Percentiles rank a stretch among this genome's conserved stretches.
Evolutionary conservation across 2,113 vertebrate genomes (phyloP).

Genomic region (Platysternon megacephalum): DNA sequence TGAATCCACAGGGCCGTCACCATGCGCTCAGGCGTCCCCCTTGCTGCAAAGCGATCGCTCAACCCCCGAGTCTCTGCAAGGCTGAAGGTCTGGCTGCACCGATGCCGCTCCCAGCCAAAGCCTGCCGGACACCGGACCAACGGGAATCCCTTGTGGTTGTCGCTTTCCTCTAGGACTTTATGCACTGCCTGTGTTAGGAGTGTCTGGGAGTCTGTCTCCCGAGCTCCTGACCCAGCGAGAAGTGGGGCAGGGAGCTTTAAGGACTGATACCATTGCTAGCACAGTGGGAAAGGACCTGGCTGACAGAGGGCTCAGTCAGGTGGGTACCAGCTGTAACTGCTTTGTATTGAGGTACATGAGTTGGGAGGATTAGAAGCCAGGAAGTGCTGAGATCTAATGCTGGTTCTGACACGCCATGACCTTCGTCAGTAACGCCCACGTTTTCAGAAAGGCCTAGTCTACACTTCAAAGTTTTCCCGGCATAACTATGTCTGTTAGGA

Average conservation of each 20-base stretch:
- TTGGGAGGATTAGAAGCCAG: not conserved
- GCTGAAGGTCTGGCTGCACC: not conserved
- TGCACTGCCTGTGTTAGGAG: not conserved
- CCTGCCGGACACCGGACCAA: not conserved
- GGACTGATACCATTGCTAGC: no score
- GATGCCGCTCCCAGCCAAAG: no score
- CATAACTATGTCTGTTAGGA: no score
- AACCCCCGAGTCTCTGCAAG: no score
- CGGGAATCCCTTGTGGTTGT: not conserved
- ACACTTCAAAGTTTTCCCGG: no score
- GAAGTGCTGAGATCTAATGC: not conserved
- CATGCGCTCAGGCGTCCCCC: not conserved
- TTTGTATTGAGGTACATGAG: no score
- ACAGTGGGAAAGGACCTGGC: not conserved
- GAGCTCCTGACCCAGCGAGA: accelerated
- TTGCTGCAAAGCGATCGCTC: not conserved
- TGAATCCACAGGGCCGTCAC: no score
- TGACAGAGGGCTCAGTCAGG: not conserved
- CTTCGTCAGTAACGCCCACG: not conserved
- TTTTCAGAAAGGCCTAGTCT: not conserved
- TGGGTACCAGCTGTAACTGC: no score
- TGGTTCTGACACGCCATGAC: not conserved
- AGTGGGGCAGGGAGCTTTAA: accelerated
- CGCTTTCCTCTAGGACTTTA: not conserved
- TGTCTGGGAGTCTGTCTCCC: not conserved